phyloP scores from a whole-genome alignment of 2,113 vertebrate genomes.

The Sus scrofa region DNA sequence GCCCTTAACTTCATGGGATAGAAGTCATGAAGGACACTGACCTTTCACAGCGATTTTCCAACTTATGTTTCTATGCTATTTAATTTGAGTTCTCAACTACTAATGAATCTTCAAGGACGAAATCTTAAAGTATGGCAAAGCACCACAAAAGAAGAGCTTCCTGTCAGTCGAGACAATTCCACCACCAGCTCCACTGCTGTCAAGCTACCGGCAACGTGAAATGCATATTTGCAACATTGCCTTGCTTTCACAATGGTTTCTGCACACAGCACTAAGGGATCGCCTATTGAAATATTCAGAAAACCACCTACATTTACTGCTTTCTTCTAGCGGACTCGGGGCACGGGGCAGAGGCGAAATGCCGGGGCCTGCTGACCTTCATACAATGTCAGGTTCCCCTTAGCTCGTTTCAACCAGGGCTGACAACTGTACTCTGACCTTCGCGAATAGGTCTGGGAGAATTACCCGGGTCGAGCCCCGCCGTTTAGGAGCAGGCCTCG shows the following conservation, averaged over 20 bases:
- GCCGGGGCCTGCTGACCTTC: slow-evolving; percentile 67
- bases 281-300: fast-evolving
- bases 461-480: fast-evolving
- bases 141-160: neutral
- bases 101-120: neutral
- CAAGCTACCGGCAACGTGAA: neutral
- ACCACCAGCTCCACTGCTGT: neutral
- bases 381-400: slow-evolving; percentile 5
- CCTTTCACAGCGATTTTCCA: neutral
- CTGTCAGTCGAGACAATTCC: neutral
- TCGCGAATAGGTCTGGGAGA: neutral
- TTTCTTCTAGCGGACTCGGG: neutral
- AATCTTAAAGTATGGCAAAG: neutral
- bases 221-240: neutral
- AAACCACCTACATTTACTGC: neutral
- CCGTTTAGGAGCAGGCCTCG: neutral
- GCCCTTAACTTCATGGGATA: neutral
- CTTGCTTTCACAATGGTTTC: neutral
- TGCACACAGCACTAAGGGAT: neutral
- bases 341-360: neutral
- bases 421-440: slow-evolving; percentile 27
- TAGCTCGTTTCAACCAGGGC: neutral
- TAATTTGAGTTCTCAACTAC: neutral
- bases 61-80: neutral
- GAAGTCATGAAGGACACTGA: fast-evolving